Evolutionary conservation across 2,113 vertebrate species (phyloP).

Genomic region (Spizaetus ornatus): DNA sequence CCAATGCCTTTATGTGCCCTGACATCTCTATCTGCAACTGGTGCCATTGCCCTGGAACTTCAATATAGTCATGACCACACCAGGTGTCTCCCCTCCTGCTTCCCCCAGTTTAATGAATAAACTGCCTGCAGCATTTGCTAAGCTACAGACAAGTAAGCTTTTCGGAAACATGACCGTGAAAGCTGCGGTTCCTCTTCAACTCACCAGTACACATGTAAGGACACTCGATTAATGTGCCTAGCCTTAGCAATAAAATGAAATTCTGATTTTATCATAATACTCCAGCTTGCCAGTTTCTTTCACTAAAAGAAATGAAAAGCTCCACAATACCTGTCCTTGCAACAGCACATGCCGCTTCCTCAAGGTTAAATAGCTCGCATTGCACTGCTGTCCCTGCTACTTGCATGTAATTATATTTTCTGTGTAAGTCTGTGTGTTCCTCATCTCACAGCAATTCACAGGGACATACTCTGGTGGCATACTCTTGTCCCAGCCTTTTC

Average conservation of each 20-base stretch:
- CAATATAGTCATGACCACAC: background rate
- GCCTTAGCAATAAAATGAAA: background rate
- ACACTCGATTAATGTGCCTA: background rate
- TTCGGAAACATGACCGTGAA: background rate
- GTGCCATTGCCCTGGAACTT: background rate
- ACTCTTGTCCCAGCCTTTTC: constrained; percentile 3
- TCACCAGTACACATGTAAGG: background rate
- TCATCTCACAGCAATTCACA: background rate
- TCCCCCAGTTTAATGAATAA: background rate
- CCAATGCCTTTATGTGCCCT: background rate
- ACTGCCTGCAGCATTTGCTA: background rate
- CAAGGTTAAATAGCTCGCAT: constrained; percentile 8
- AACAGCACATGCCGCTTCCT: background rate
- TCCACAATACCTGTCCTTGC: background rate
- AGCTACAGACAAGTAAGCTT: background rate
- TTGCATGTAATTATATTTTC: background rate
- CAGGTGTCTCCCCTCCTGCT: background rate
- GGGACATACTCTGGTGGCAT: background rate
- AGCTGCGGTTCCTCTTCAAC: background rate
- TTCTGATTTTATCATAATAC: background rate
- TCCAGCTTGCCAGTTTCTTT: background rate
- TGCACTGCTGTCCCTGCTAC: background rate
- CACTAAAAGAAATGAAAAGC: background rate
- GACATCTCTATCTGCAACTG: background rate
- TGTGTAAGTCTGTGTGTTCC: background rate